Evolutionary conservation across 2,113 vertebrate species (phyloP).

Genomic region (Chaetorhynchus papuensis): DNA sequence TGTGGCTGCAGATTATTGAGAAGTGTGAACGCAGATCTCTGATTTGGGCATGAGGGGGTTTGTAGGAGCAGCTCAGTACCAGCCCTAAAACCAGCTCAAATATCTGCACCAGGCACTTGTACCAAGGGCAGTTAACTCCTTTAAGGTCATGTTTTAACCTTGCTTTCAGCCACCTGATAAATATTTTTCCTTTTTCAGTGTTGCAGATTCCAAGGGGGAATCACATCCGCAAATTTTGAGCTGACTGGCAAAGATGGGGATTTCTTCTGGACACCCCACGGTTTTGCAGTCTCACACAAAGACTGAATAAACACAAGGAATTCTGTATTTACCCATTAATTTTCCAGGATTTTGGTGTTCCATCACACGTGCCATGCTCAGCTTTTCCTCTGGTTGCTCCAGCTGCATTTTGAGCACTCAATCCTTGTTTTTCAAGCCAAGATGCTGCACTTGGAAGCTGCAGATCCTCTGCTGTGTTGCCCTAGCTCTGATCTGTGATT

Average conservation of each 20-base stretch:
- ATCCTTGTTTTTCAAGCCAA: not conserved
- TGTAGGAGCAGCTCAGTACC: not conserved
- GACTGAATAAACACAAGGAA: not conserved
- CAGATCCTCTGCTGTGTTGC: not conserved
- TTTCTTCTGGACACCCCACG: not conserved
- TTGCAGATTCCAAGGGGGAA: not conserved
- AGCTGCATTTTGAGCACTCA: not conserved
- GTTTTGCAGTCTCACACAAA: not conserved
- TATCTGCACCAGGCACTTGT: not conserved
- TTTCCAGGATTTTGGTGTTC: not conserved
- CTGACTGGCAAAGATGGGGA: accelerated
- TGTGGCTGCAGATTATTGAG: not conserved
- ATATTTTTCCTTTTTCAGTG: not conserved
- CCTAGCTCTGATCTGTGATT: not conserved
- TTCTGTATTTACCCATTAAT: accelerated
- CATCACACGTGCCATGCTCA: not conserved
- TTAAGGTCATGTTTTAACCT: not conserved
- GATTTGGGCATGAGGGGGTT: not conserved
- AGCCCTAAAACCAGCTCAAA: not conserved
- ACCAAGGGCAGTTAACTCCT: not conserved
- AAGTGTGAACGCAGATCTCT: not conserved
- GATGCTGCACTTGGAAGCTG: not conserved
- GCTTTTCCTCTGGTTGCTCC: not conserved
- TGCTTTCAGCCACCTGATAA: not conserved
- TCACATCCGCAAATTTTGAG: not conserved